Evolutionary conservation across 2,888 invertebrate species (phyloP), one percentile per base, ranked within the genome.

Genomic region (Calephelis perditalis): DNA sequence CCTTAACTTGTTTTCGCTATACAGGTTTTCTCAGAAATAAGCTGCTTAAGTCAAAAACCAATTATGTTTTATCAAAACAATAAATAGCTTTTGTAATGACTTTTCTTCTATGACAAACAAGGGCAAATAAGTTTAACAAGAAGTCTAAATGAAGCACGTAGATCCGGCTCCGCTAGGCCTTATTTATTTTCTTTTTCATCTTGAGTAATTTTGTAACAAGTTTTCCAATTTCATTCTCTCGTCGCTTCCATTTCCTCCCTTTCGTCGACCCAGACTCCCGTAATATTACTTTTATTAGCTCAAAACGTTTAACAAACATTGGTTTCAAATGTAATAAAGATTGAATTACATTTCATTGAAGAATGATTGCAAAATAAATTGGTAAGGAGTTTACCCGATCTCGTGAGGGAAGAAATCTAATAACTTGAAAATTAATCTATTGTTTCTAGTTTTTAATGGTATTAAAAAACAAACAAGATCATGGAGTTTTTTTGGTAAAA

Each of bases 221-320:
- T 89, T 90, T 89, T 88, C 87, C 89, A 89, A 90, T 89, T 90
- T 89, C 85, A 84, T 86, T 87, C 84, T 86, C 83, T 86, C 81
- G 78, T 82, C 79, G 84, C 82, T 85, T 85, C 86, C 89, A 89
- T 90, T 89, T 90, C 87, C 88, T 87, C 82, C 74, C 76, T 75
- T 79, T 79, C 74, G 75, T 73, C 72, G 77, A 74, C 75, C 73
- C 75, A 75, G 77, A 76, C 77, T 79, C 79, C 84, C 80, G 82
- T 85, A 84, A 84, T 86, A 86, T 84, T 83, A 84, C 84, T 85
- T 87, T 88, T 90, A 89, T 88, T 88, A 87, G 86, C 86, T 84
- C 73, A 83, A 86, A 87, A 79, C 85, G 81, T 81, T 88, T 85
- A 86, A 84, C 85, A 87, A 87, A 88, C 87, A 88, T 88, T 86